Percentiles rank a stretch among this genome's conserved stretches.
These are phyloP conservation scores for Avahi laniger DNA, from an alignment of 2,797 vertebrate species.

Conservation along the genomic window DNA sequence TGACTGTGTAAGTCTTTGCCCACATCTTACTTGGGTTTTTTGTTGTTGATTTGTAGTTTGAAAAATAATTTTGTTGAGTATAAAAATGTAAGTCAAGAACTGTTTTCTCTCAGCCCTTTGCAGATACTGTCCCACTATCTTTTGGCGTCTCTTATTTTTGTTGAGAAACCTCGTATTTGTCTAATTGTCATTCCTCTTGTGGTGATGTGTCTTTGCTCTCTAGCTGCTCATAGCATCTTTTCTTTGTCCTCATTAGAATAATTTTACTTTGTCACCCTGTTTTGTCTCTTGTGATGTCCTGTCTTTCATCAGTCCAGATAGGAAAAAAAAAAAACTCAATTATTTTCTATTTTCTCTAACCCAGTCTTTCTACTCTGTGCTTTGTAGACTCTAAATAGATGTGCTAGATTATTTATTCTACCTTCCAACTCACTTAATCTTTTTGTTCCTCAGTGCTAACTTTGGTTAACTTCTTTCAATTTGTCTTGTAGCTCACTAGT, in stretches of 20 bases:
- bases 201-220: not conserved
- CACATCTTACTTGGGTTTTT: not conserved
- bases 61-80: not conserved
- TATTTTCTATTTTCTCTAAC: not conserved
- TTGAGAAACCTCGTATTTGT: not conserved
- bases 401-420: not conserved
- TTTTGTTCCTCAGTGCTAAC: not conserved
- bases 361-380: not conserved
- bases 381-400: not conserved
- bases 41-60: not conserved
- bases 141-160: not conserved
- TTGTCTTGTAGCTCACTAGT: not conserved
- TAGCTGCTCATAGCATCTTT: not conserved
- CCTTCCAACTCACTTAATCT: not conserved
- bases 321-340: not conserved
- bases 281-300: not conserved
- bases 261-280: not conserved
- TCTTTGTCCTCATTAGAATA: not conserved
- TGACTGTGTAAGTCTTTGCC: not conserved
- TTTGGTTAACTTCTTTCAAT: not conserved
- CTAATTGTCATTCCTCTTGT: not conserved
- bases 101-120: not conserved
- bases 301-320: not conserved
- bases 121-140: not conserved
- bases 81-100: not conserved